Evolutionary conservation across 1,140 invertebrate genomes (phyloP), one percentile per base, ranked within the genome.

Genomic region (Orius laevigatus): DNA sequence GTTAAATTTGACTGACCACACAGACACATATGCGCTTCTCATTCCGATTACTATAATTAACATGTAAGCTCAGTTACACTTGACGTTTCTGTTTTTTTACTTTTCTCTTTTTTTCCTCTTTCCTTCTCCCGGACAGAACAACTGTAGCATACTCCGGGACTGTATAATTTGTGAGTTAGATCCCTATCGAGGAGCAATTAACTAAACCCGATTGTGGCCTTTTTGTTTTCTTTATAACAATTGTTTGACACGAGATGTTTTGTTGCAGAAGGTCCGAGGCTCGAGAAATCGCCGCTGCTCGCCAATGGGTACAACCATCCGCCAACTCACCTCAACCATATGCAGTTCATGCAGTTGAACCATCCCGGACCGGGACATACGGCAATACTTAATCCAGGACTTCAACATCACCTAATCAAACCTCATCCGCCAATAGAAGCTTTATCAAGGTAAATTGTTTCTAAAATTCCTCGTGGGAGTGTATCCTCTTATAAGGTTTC

Each of bases 271-370:
- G 46, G 45, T 1, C 78, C 81, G 40, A 71, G 85, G 52, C 67
- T 90, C 73, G 86, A 91, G 63, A 93, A 94, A 66, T 89, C 85
- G 18, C 87, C 87, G 14, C 71, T 91, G 5, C 68, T 94, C 46
- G 83, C 87, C 32, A 94, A 94, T 62, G 90, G 89, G 32, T 94
- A 93, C 72, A 91, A 91, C 68, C 87, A 88, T 55, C 85, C 84
- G 47, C 87, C 88, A 39, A 89, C 88, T 55, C 81, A 87, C 62
- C 72, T 86, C 53, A 83, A 82, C 59, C 86, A 87, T 57, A 88
- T 92, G 79, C 81, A 81, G 60, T 86, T 84, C 65, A 85, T 85
- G 83, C 83, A 82, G 66, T 72, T 78, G 59, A 70, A 63, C 55
- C 82, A 78, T 59, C 78, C 76, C 58, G 67, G 72, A 12, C 69